Conservation (phyloP, 2,797 vertebrate species). For the Alosa sapidissima region DNA sequence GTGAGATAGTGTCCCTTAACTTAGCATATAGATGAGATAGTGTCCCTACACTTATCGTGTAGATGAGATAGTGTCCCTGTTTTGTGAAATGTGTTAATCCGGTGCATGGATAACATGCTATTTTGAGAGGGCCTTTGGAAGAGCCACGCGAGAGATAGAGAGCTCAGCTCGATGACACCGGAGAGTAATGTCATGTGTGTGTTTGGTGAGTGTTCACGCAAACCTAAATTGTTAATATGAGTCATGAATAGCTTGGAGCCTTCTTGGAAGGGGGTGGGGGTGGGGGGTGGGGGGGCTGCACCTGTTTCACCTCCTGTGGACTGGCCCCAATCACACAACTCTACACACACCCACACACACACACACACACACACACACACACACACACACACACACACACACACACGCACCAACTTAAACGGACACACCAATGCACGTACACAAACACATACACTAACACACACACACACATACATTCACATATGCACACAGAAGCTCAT, state of each 20-base stretch:
- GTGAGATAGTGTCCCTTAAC: neutral
- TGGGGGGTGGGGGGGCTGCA: neutral
- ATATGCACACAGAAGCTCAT: neutral
- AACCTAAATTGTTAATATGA: constrained; percentile 21
- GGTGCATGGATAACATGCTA: neutral
- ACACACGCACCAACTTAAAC: neutral
- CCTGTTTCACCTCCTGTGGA: neutral
- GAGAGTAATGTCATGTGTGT: neutral
- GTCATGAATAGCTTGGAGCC: neutral
- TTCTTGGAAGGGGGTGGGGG: neutral
- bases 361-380: neutral
- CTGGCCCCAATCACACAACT: neutral
- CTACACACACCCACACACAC: neutral
- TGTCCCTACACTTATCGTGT: neutral
- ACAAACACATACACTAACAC: neutral
- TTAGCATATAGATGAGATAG: neutral
- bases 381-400: neutral
- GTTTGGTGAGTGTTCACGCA: neutral
- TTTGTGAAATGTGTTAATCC: neutral
- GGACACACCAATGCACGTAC: too few species aligned
- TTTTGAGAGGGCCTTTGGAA: neutral
- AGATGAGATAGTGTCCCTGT: constrained; percentile 7
- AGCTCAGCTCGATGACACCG: neutral
- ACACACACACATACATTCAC: neutral
- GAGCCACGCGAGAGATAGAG: neutral